Conservation (phyloP, 1,140 invertebrate genomes). For the Drosophila orosa region DNA sequence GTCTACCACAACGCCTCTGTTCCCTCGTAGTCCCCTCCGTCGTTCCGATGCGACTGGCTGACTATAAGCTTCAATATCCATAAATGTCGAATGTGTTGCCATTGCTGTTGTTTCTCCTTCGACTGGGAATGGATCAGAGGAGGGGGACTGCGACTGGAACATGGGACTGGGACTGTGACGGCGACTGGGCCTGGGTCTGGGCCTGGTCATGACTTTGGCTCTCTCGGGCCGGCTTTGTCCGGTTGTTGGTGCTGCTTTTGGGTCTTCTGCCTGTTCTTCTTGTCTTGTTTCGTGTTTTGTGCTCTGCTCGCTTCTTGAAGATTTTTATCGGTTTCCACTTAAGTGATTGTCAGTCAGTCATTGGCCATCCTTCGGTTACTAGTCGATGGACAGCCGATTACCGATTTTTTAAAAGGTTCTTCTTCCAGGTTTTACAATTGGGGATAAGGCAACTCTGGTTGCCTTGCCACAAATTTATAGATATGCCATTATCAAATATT, state of each 20-base stretch:
- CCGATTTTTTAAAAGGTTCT: constrained; percentile 17
- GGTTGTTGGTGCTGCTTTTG: constrained; percentile 35
- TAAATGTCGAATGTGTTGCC: constrained; percentile 76
- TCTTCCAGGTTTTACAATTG: constrained; percentile 24
- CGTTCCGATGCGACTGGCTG: constrained; percentile 41
- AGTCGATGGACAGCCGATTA: constrained; percentile 45
- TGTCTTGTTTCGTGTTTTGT: constrained; percentile 36
- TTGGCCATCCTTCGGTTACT: constrained; percentile 56
- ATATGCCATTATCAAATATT: not conserved
- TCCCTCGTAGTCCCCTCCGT: not conserved
- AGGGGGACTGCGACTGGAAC: constrained; percentile 1
- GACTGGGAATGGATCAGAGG: constrained; percentile 17
- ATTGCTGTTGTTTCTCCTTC: constrained; percentile 50
- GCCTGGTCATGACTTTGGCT: constrained; percentile 72
- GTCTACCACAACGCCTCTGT: constrained; percentile 50
- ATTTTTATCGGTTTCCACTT: constrained; percentile 83
- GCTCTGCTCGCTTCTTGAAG: constrained; percentile 54
- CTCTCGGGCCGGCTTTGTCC: constrained; percentile 48
- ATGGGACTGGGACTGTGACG: constrained; percentile 10
- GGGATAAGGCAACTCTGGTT: not conserved
- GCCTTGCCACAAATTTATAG: not conserved
- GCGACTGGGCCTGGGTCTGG: constrained; percentile 26
- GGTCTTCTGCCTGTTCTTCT: constrained; percentile 34
- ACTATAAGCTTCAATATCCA: constrained; percentile 82
- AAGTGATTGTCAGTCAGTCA: constrained; percentile 83